Percentiles rank a stretch among this genome's conserved stretches.
Conservation (phyloP, 2,888 invertebrate species). For the Steinernema hermaphroditum region DNA sequence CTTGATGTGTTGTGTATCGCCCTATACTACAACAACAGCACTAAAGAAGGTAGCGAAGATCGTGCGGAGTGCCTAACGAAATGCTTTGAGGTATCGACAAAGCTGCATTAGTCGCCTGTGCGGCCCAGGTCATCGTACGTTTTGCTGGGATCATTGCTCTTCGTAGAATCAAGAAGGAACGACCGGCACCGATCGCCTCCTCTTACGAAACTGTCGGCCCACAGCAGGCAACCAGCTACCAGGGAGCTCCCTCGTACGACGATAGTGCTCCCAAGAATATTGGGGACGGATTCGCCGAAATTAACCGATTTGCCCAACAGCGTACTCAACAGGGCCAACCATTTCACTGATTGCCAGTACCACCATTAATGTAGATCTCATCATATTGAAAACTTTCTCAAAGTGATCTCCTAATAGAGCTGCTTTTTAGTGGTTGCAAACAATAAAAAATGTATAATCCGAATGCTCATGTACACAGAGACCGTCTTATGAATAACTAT, state of each 20-base stretch:
- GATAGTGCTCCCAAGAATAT: conserved; percentile 6
- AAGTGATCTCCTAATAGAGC: too few species aligned
- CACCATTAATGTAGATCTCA: too few species aligned
- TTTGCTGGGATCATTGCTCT: conserved; percentile 5
- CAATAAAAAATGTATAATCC: too few species aligned
- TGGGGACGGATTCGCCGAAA: conserved; percentile 3
- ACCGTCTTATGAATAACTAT: too few species aligned
- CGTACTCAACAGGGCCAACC: not conserved
- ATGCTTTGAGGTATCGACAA: conserved; percentile 17
- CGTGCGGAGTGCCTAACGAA: too few species aligned
- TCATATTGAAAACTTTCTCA: too few species aligned
- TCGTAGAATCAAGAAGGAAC: conserved; percentile 18
- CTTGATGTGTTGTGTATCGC: conserved; percentile 20
- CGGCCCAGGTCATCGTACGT: conserved; percentile 5
- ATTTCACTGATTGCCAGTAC: too few species aligned
- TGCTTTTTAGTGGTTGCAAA: too few species aligned
- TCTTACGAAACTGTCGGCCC: conserved; percentile 19
- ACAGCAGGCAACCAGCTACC: not conserved
- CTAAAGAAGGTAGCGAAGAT: conserved; percentile 24
- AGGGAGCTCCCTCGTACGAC: conserved; percentile 1
- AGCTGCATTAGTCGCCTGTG: not conserved
- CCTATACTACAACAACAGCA: conserved; percentile 20
- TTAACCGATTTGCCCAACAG: conserved; percentile 21
- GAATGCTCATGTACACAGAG: too few species aligned
- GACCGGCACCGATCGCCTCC: not conserved